phyloP scores from a whole-genome alignment of 2,888 invertebrate species.

The Drosophila ustulata region DNA sequence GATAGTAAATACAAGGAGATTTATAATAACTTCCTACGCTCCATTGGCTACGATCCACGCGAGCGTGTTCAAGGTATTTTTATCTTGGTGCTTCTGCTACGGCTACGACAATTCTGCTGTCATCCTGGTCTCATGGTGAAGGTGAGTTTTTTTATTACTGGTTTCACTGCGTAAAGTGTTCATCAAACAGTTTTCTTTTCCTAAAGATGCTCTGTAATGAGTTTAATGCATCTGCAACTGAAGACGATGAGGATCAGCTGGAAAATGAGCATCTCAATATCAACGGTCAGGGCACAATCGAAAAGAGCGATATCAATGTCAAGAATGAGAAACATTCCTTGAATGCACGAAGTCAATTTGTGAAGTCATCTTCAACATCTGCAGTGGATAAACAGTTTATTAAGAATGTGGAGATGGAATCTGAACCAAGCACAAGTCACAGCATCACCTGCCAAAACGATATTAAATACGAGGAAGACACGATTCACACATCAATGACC shows the following conservation, averaged over 20 bases:
- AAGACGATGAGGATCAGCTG: neutral
- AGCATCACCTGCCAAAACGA: neutral
- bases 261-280: constrained; percentile 8
- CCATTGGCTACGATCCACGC: constrained; percentile 18
- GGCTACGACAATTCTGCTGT: constrained; percentile 95
- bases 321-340: neutral
- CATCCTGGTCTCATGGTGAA: constrained; percentile 92
- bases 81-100: constrained; percentile 88
- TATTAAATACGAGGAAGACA: neutral
- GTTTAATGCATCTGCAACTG: neutral
- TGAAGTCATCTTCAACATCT: neutral
- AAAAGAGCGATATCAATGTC: neutral
- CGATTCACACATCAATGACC: neutral
- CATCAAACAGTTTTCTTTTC: neutral
- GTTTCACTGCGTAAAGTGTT: neutral
- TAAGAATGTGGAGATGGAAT: neutral
- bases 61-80: constrained; percentile 16
- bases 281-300: neutral
- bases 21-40: constrained; percentile 16
- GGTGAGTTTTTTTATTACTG: neutral
- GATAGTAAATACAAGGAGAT: constrained; percentile 18
- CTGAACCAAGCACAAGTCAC: neutral
- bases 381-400: neutral
- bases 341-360: neutral
- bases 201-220: constrained; percentile 8